Base-by-base conservation (phyloP, 2,888 invertebrate genomes). In the Salticus scenicus region DNA sequence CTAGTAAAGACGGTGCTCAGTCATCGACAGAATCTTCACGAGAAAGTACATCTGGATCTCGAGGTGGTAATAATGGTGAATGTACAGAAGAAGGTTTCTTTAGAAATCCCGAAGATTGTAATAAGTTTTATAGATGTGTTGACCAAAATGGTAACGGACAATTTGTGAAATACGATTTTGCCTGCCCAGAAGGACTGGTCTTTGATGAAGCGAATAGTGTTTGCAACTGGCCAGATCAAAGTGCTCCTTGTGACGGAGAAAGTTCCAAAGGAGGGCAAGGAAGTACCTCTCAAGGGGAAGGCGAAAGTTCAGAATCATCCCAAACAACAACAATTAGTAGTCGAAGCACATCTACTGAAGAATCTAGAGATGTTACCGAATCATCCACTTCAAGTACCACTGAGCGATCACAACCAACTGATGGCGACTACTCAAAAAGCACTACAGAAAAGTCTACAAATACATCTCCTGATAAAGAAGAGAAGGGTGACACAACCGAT, bases 81-180 rank as follows among this genome's bases (percentile, higher is more conserved):
- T 89, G 89, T 57, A 81, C 74, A 17, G 76, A 87, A 72, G 71
- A 63, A 64, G 89, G 89, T 41, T 82, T 87, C 37, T 89, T 88
- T 69, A 73, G 88, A 28, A 77, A 88, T 63, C 86, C 75, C 27
- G 85, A 87, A 12, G 80, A 87, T 74, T 88, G 87, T 75, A 88
- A 31, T 87, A 93, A 95, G 73, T 96, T 95, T 92, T 95, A 95
- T 90, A 94, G 95, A 86, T 96, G 95, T 90, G 95, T 95, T 17
- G 95, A 95, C 90, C 95, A 95, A 90, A 94, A 95, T 89, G 95
- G 95, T 90, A 95, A 95, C 90, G 94, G 95, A 89, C 41, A 74
- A 28, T 95, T 95, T 89, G 95, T 93, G 90, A 95, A 94, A 27
- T 96, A 95, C 91, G 95, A 95, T 90, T 96, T 95, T 90, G 95